These are phyloP conservation scores for Halcyon leucocephala DNA, from an alignment of 2,797 vertebrate genomes.

Conservation along the genomic window DNA sequence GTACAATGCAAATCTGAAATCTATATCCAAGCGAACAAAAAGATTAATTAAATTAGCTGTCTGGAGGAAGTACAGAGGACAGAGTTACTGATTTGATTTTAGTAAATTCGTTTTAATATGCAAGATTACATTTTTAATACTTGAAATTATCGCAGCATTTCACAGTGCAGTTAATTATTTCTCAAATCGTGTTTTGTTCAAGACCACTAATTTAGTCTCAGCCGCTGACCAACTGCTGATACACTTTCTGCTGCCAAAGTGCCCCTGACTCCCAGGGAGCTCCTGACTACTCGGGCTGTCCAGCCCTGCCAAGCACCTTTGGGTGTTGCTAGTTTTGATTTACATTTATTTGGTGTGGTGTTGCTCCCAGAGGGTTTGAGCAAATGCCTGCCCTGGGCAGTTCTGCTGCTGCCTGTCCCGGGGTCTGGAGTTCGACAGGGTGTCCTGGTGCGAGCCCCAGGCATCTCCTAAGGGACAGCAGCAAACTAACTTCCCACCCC, in stretches of 20 bases:
- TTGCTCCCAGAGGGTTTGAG: neutral
- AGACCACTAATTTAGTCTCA: neutral
- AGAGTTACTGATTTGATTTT: slow-evolving; percentile 78
- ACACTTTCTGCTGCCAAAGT: neutral
- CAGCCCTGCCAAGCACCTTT: neutral
- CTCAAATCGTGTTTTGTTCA: neutral
- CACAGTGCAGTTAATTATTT: slow-evolving; percentile 10
- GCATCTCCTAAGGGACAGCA: neutral
- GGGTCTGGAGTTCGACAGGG: neutral
- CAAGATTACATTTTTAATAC: slow-evolving; percentile 70
- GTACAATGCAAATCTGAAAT: slow-evolving; percentile 77
- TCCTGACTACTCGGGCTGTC: accelerated
- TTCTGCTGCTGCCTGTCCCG: neutral
- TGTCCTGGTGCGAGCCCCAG: accelerated
- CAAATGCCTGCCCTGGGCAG: neutral
- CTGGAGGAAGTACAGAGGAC: slow-evolving; percentile 74
- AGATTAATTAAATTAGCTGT: slow-evolving; percentile 80
- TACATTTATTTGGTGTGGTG: neutral
- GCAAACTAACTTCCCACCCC: neutral
- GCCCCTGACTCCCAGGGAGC: accelerated
- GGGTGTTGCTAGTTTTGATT: neutral
- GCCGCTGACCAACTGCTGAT: neutral
- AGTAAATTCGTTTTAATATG: slow-evolving; percentile 73
- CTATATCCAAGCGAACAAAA: slow-evolving; percentile 76
- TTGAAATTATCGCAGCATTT: slow-evolving; percentile 29